Evolutionary conservation across 2,113 vertebrate species (phyloP), one percentile per base, ranked within the genome.

Genomic region (Puntigrus tetrazona): DNA sequence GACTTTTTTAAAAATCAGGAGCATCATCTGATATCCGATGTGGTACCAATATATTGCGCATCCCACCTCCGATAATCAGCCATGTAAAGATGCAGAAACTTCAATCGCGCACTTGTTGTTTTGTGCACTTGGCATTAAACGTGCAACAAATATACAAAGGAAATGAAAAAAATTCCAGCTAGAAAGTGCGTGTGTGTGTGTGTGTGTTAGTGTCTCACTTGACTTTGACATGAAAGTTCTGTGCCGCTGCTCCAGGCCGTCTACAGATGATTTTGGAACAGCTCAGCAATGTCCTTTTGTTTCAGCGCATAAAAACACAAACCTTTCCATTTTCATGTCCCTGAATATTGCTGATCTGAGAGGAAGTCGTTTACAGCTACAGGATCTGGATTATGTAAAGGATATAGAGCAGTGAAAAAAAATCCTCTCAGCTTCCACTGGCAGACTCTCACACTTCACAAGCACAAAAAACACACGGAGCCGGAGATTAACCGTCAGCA

Each of bases 241-340:
- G 81, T 69, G 47, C 65, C 11, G 63, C 20, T 61, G 80, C 84
- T 81, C 78, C 34, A 43, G 84, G 72, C 55, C 45, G 38, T 72
- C 63, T 61, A 69, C 77, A 25, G 61, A 84, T 88, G 70, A 80
- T 75, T 73, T 86, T 84, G 38, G 76, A 70, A 86, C 85, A 81
- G 84, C 85, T 88, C 87, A 88, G 87, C 87, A 88, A 72, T 84
- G 84, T 86, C 87, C 87, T 86, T 77, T 86, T 72, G 84, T 88
- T 88, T 86, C 87, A 50, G 84, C 34, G 38, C 70, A 38, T 41
- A 73, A 82, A 85, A 85, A 85, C 61, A 88, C 81, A 80, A 76
- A 82, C 76, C 81, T 84, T 88, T 84, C 79, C 82, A 84, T 86
- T 86, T 88, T 78, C 61, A 84, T 82, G 81, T 67, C 82, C 82